Evolutionary conservation across 2,113 vertebrate genomes (phyloP).

Genomic region (Sapayoa aenigma): DNA sequence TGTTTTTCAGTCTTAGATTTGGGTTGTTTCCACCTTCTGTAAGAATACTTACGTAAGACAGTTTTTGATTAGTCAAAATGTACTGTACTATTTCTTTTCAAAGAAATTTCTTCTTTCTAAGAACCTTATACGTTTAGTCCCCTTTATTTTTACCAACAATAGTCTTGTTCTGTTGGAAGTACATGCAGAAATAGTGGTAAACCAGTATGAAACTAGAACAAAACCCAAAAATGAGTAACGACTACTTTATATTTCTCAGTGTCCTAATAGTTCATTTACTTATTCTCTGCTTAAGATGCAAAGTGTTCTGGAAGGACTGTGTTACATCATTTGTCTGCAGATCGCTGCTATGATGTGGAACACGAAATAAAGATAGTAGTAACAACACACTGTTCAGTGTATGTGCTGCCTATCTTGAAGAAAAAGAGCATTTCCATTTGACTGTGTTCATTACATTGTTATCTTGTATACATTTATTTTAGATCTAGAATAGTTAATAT

Average conservation of each 20-base stretch:
- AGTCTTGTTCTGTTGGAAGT: background rate
- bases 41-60: background rate
- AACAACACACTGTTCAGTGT: background rate
- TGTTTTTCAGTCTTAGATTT: background rate
- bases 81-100: background rate
- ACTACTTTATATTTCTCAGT: background rate
- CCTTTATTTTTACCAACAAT: background rate
- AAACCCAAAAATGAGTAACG: fast-evolving
- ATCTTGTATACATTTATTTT: background rate
- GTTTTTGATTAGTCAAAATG: background rate
- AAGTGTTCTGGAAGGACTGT: background rate
- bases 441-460: background rate
- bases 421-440: background rate
- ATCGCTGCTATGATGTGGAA: background rate
- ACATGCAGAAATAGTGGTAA: background rate
- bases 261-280: background rate
- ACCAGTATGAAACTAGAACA: background rate
- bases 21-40: background rate
- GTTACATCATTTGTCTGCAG: background rate
- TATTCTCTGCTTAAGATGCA: background rate
- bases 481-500: background rate
- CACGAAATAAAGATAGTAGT: background rate
- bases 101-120: background rate
- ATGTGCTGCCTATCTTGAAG: background rate
- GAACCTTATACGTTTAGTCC: background rate